Percentiles rank a stretch among this genome's conserved stretches.
Evolutionary conservation across 2,888 invertebrate species (phyloP).

Genomic region (Acleris emargana): DNA sequence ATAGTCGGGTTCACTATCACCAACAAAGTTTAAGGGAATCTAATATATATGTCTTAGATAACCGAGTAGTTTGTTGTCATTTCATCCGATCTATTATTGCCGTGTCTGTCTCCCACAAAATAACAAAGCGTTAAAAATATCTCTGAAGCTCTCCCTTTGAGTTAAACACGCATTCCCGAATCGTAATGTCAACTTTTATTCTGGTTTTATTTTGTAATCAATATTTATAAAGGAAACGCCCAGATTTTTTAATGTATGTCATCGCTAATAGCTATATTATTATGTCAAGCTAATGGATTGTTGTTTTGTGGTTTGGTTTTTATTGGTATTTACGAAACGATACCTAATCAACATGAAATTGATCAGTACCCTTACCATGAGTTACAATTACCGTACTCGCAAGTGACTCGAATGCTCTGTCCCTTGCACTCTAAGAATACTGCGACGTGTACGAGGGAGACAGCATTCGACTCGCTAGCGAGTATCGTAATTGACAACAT

Average conservation of each 20-base stretch:
- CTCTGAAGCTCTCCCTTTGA: conserved; percentile 22
- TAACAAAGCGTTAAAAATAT: conserved; percentile 25
- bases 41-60: neutral
- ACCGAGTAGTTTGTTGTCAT: neutral
- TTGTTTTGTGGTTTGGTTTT: neutral
- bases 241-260: conserved; percentile 7
- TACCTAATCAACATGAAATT: neutral
- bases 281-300: conserved; percentile 12
- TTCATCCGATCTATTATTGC: conserved; percentile 13
- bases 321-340: neutral
- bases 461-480: no score
- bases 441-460: no score
- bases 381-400: no score
- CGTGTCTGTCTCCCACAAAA: conserved; percentile 7
- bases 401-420: no score
- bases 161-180: neutral
- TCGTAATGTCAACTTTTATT: conserved; percentile 21
- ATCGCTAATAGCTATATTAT: conserved; percentile 20
- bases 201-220: neutral
- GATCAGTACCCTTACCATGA: no score
- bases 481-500: no score
- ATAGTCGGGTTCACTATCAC: no score
- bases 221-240: no score
- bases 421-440: no score
- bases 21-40: neutral